phyloP scores from a whole-genome alignment of 2,888 invertebrate genomes.

The Orgyia antiqua region DNA sequence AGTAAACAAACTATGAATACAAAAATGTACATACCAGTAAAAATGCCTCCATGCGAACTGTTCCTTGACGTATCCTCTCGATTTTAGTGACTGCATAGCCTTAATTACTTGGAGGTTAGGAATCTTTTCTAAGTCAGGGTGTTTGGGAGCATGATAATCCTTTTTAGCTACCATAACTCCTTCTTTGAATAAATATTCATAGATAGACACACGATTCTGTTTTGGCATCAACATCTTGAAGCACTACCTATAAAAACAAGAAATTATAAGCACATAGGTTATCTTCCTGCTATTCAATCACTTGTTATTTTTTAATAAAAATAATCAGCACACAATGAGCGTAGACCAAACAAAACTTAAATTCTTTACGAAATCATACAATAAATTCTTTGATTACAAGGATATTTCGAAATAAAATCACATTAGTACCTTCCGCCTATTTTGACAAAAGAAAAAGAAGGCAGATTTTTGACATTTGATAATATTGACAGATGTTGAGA shows the following conservation, averaged over 20 bases:
- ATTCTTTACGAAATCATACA: no score
- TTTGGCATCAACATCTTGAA: constrained; percentile 99
- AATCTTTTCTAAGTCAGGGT: constrained; percentile 95
- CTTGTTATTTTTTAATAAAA: constrained; percentile 17
- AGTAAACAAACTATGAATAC: no score
- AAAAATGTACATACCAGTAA: constrained; percentile 91
- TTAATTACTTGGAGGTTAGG: constrained; percentile 99
- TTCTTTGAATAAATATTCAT: constrained; percentile 98
- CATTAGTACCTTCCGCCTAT: constrained; percentile 39
- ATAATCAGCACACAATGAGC: no score
- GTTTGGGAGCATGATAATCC: constrained; percentile 98
- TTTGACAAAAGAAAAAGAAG: constrained; percentile 40
- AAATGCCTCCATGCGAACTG: constrained; percentile 99
- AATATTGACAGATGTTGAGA: constrained; percentile 17
- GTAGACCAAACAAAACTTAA: no score
- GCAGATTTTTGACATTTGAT: not conserved
- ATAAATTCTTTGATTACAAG: no score
- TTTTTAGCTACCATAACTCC: constrained; percentile 99
- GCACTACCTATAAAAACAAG: constrained; percentile 60
- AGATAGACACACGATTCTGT: constrained; percentile 96
- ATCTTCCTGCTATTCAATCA: constrained; percentile 20
- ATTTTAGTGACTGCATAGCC: constrained; percentile 97
- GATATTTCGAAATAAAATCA: constrained; percentile 29
- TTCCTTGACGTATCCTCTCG: constrained; percentile 98
- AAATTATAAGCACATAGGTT: constrained; percentile 40